A percentile compares a stretch with the other conserved stretches of the same genome.
phyloP scores from a whole-genome alignment of 2,888 invertebrate genomes.

The Drosophila pseudotalamancana region DNA sequence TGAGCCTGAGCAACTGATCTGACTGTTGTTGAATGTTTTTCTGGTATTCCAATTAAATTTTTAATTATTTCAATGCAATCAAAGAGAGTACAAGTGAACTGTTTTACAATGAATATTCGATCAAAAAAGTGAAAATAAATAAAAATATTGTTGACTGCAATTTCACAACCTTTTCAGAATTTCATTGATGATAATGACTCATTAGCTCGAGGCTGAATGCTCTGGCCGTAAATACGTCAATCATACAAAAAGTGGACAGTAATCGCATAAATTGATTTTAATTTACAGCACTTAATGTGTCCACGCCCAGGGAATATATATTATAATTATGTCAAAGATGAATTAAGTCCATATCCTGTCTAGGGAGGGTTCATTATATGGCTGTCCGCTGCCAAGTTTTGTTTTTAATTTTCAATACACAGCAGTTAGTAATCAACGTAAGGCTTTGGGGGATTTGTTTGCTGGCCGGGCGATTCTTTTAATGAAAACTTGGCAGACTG shows the following conservation, averaged over 20 bases:
- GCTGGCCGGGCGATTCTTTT: constrained; percentile 64
- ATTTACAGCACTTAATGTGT: constrained; percentile 47
- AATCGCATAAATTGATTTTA: constrained; percentile 52
- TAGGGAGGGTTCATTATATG: neutral
- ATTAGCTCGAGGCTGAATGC: constrained; percentile 13
- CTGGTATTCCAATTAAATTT: no score
- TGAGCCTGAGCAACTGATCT: no score
- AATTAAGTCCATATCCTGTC: constrained; percentile 24
- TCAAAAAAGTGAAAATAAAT: no score
- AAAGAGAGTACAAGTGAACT: no score
- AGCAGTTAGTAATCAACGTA: constrained; percentile 57
- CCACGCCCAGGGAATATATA: constrained; percentile 21
- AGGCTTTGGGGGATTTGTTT: constrained; percentile 56
- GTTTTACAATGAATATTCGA: no score
- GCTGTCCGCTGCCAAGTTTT: constrained; percentile 47
- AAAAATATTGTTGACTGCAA: neutral
- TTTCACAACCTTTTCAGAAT: constrained; percentile 7
- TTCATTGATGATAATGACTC: constrained; percentile 21
- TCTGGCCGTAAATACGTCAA: constrained; percentile 44
- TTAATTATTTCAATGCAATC: neutral
- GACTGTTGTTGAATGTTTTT: no score
- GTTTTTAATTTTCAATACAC: constrained; percentile 54
- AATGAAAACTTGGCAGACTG: constrained; percentile 75
- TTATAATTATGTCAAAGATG: constrained; percentile 65
- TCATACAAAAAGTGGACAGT: constrained; percentile 17